phyloP scores from a whole-genome alignment of 2,888 invertebrate species.

The Monopis laevigella region DNA sequence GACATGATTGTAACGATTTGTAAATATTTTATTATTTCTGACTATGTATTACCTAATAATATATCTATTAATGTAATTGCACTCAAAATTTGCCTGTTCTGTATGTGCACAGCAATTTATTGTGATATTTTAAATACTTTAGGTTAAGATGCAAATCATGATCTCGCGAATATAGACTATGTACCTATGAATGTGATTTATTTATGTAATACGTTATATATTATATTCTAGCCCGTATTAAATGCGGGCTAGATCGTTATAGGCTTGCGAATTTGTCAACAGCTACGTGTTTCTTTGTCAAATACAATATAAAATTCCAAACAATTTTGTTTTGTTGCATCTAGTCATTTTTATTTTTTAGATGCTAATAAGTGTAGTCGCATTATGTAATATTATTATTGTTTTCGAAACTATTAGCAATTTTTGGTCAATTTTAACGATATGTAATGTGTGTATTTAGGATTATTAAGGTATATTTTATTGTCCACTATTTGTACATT shows the following conservation, averaged over 20 bases:
- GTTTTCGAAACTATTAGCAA: conserved; percentile 38
- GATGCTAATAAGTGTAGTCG: conserved; percentile 3
- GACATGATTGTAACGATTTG: too few species aligned
- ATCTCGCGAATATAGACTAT: conserved; percentile 55
- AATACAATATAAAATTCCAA: conserved; percentile 20
- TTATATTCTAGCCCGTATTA: conserved; percentile 33
- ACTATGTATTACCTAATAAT: conserved; percentile 39
- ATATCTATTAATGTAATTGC: conserved; percentile 64
- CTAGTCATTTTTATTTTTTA: conserved; percentile 9
- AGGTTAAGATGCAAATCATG: conserved; percentile 58
- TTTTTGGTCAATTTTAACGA: conserved; percentile 53
- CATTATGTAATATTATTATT: conserved; percentile 4
- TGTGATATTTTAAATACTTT: conserved; percentile 67
- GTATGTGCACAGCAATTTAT: conserved; percentile 68
- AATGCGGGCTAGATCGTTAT: conserved; percentile 37
- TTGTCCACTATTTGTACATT: conserved; percentile 31
- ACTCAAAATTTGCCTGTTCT: conserved; percentile 67
- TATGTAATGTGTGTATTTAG: conserved; percentile 44
- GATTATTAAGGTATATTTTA: conserved; percentile 35
- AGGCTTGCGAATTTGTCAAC: conserved; percentile 30
- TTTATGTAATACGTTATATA: conserved; percentile 34
- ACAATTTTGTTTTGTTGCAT: conserved; percentile 1
- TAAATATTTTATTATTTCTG: conserved; percentile 40
- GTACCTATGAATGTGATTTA: conserved; percentile 55
- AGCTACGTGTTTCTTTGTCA: conserved; percentile 23